Evolutionary conservation across 2,113 vertebrate species (phyloP).

Genomic region (Trematomus loennbergii): DNA sequence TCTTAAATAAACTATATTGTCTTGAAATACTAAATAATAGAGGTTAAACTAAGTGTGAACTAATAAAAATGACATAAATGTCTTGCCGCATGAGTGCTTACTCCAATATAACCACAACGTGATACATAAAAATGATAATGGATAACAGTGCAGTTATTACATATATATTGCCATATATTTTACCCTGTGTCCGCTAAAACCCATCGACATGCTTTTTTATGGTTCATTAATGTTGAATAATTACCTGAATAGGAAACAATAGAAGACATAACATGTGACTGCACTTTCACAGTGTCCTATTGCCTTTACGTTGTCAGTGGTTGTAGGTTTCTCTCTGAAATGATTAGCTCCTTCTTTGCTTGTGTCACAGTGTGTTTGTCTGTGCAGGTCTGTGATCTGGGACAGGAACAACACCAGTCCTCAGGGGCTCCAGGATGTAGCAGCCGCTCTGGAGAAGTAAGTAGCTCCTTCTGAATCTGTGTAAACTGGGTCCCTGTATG

Average conservation of each 20-base stretch:
- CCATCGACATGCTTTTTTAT: background rate
- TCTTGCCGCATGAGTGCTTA: too few relatives aligned
- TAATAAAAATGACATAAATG: background rate
- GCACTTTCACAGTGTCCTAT: too few relatives aligned
- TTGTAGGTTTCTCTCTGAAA: too few relatives aligned
- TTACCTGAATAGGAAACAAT: background rate
- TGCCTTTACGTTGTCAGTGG: too few relatives aligned
- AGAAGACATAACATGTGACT: background rate
- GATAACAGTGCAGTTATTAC: background rate
- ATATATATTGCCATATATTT: background rate
- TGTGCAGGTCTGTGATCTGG: conserved; percentile 95
- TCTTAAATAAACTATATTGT: background rate
- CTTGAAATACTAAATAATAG: background rate
- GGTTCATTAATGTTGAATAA: background rate
- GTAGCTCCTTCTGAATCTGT: conserved; percentile 44
- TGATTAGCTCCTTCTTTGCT: background rate
- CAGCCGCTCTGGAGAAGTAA: conserved; percentile 97
- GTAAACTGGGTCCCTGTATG: background rate
- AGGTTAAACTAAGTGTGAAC: background rate
- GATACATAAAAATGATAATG: background rate
- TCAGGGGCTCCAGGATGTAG: conserved; percentile 97
- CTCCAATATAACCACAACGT: too few relatives aligned
- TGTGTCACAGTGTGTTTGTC: background rate
- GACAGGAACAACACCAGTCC: conserved; percentile 97
- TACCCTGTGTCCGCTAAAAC: background rate